Evolutionary conservation across 2,888 invertebrate species (phyloP), one percentile per base, ranked within the genome.

Genomic region (Capitulum mitella): DNA sequence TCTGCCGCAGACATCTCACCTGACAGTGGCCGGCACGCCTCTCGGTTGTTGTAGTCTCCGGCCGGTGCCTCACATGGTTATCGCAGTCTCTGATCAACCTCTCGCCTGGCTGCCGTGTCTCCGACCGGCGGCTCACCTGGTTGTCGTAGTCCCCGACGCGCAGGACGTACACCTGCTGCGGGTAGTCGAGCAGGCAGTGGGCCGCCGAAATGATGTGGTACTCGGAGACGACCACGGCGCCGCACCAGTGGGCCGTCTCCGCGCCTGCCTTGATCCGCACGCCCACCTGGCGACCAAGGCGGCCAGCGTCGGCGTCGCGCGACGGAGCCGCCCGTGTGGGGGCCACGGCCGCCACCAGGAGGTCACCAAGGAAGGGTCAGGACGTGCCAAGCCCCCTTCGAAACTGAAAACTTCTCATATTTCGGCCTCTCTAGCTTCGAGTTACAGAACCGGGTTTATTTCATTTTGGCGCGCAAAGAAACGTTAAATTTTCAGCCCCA

Each of bases 71-170:
- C 29, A 58, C 58, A n/a, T 58, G 58, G 29, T 58, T 29, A 29
- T 58, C 58, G n/a, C 12, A 58, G 58, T 58, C 58, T 12, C 58
- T 29, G 3, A 58, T 54, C 26, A 54, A n/a, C n/a, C 16, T 22
- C 26, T 26, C 16, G 54, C 89, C 88, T 22, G 12, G 51, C 51
- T 51, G 51, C 19, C n/a, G 51, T 14, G 19, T 51, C 12, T 14
- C 22, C 51, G 14, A 19, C 51, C 26, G 12, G 58, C n/a, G 2
- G 3, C 58, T 58, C 82, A 90, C 90, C 84, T 90, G 89, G 0
- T 89, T 89, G 84, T 92, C 90, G 84, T 91, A 92, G 86, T 93
- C 93, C 0, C 93, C 93, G 76, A 92, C 89, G 0, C 92, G 88
- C 0, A 93, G 87, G 77, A 91, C 87, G 83, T 92, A 92, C 0